Evolutionary conservation across 2,888 invertebrate species (phyloP), one percentile per base, ranked within the genome.

Genomic region (Amblyteles armatorius): DNA sequence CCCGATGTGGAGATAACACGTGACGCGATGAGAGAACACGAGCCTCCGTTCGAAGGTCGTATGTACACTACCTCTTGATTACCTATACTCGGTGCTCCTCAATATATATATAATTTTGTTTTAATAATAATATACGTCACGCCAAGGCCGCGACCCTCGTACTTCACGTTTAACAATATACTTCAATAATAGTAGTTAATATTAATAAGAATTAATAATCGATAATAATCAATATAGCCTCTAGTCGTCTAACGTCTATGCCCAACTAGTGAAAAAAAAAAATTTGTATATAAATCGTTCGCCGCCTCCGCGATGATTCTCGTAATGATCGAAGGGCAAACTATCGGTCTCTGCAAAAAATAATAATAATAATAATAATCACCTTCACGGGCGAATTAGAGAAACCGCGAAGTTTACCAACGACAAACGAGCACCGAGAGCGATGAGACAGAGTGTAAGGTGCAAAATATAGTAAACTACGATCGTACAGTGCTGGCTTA

Each of bases 401-500:
- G 48, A 74, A 81, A 80, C 84, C 55, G 55, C 40, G 79, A 82
- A 4, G 79, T 67, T 33, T 29, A 33, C 29, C 79, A 82, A 72
- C 84, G 86, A 87, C 85, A 86, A 87, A 73, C 78, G 87, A 88
- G 86, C 87, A 76, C 52, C 71, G 80, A 81, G 80, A 50, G 71
- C 69, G 63, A 84, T 87, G 85, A 89, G 90, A 90, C 89, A 90
- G 87, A 89, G 89, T 91, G 89, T 90, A 91, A 91, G 90, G 92
- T 93, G 93, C 92, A 92, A 92, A 93, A 92, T 91, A 92, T 92
- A 91, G 90, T 92, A 92, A 92, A 89, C 92, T 93, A 93, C 89
- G 87, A 91, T 92, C 89, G 89, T 91, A 90, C 90, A 90, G 91
- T 91, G 91, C 91, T 91, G 90, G 89, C 88, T 83, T 73, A 79